Base-by-base conservation (phyloP, 2,797 vertebrate genomes). In the Spea hammondii region DNA sequence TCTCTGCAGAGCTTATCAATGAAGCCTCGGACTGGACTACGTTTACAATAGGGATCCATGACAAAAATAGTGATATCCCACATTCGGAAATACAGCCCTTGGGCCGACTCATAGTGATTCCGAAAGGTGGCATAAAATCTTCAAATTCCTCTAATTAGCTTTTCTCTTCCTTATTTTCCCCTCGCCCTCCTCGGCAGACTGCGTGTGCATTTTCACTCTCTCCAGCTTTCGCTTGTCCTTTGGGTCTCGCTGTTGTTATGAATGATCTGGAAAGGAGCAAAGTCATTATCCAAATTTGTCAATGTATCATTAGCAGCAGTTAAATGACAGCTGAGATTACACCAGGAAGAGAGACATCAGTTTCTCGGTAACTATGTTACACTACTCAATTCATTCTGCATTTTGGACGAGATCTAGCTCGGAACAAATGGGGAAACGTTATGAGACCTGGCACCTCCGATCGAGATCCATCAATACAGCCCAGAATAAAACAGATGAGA, bases 211-310 rank as follows among this genome's bases (percentile, higher is more conserved):
- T 71, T 76, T 48, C 68, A 46, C 62, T 44, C 64, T 60, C 69
- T 53, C 53, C 79, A 46, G 62, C 69, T 67, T 68, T 32, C 50
- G 65, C 54, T 64, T 11, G 75, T 82, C 79, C 79, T 77, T 64
- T 77, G 79, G 79, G 79, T 77, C 65, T 70, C 62, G 49, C 65
- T 74, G 65, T 68, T 68, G 74, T 82, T 77, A 77, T 82, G 75
- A 77, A 73, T 77, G 79, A 82, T 82, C 65, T 73, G 65, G 70
- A 82, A 69, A 67, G 50, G 74, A 72, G 72, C 74, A 77, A 32
- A 77, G 70, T 82, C 79, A 82, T 82, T 82, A 82, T 68, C 79
- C 70, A 65, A 73, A 82, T 77, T 73, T 77, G 79, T 82, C 79
- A 77, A 71, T 77, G 70, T 69, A 82, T 82, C 79, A 82, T 82